Evolutionary conservation across 2,113 vertebrate species (phyloP).

Genomic region (Amazona guildingii): DNA sequence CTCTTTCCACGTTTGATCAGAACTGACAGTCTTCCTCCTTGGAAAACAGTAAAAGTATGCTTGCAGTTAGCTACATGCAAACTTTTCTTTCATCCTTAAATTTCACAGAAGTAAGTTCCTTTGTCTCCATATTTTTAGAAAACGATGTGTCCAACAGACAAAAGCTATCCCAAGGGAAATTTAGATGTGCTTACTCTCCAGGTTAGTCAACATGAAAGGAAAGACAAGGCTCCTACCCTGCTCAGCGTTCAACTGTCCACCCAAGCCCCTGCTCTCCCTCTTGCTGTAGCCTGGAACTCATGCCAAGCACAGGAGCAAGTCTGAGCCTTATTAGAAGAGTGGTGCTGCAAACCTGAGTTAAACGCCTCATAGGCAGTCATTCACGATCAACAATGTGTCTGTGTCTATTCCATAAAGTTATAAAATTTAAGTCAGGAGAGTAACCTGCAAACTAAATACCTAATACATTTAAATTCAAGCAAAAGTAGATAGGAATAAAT

Average conservation of each 20-base stretch:
- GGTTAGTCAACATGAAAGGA: not conserved
- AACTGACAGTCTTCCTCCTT: not conserved
- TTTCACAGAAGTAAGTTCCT: not conserved
- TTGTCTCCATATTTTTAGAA: not conserved
- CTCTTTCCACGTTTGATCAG: not conserved
- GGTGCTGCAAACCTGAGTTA: not conserved
- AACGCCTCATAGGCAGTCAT: rapidly evolving
- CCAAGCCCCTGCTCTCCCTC: rapidly evolving
- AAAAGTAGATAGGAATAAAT: not conserved
- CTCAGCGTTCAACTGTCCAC: not conserved
- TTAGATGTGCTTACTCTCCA: not conserved
- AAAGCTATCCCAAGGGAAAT: not conserved
- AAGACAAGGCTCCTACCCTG: not conserved
- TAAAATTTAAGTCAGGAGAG: not conserved
- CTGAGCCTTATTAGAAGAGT: not conserved
- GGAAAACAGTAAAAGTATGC: not conserved
- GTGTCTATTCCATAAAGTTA: not conserved
- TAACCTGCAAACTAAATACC: not conserved
- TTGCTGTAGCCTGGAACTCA: not conserved
- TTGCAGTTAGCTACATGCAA: not conserved
- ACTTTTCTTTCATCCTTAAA: not conserved
- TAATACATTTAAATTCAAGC: not conserved
- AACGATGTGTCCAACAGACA: not conserved
- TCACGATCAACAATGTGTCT: not conserved
- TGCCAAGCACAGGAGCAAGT: not conserved